phyloP scores from a whole-genome alignment of 2,113 vertebrate species.

The Phaethon lepturus region DNA sequence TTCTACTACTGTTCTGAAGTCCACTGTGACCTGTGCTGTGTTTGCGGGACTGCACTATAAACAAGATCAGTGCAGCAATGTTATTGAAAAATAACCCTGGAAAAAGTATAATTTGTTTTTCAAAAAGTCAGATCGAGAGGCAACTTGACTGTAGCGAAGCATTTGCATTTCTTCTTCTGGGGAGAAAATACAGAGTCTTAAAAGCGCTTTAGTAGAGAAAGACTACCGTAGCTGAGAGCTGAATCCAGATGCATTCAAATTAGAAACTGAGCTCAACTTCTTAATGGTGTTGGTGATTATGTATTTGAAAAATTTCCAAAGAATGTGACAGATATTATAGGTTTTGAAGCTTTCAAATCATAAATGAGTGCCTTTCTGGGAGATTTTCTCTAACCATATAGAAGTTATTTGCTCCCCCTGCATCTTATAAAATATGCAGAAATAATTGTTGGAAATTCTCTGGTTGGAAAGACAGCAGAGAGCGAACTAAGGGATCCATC shows the following conservation, averaged over 20 bases:
- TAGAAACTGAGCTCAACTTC: not conserved
- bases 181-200: not conserved
- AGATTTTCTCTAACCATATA: not conserved
- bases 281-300: not conserved
- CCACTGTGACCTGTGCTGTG: not conserved
- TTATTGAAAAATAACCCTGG: not conserved
- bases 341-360: not conserved
- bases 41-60: not conserved
- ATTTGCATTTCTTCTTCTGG: not conserved
- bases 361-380: not conserved
- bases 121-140: not conserved
- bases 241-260: not conserved
- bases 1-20: not conserved
- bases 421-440: not conserved
- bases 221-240: not conserved
- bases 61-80: not conserved
- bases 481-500: not conserved
- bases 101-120: not conserved
- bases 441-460: not conserved
- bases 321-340: not conserved
- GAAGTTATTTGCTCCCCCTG: not conserved
- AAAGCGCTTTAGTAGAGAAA: not conserved
- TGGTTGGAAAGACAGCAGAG: not conserved
- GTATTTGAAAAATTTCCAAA: not conserved
- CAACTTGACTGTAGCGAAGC: not conserved